phyloP scores from a whole-genome alignment of 1,140 invertebrate species.

The Scaptomyza graminum region DNA sequence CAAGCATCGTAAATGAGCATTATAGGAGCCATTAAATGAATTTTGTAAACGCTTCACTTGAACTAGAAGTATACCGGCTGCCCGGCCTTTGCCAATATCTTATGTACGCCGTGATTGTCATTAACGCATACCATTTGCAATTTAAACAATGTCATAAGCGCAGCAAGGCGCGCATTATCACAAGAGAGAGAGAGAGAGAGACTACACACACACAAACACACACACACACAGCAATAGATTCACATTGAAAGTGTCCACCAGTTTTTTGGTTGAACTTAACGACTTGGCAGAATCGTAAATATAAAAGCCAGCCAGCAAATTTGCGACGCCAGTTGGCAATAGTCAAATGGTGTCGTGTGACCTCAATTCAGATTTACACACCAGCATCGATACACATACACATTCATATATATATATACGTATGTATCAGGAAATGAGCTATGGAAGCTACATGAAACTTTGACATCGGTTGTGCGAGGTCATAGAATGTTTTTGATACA shows the following conservation, averaged over 20 bases:
- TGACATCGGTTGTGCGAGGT: too few relatives aligned
- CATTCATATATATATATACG: neutral
- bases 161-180: conserved; percentile 75
- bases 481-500: neutral
- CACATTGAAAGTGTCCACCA: conserved; percentile 17
- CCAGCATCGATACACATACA: neutral
- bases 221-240: conserved; percentile 1
- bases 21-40: conserved; percentile 75
- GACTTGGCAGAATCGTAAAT: conserved; percentile 34
- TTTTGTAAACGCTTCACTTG: conserved; percentile 73
- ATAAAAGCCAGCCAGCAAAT: conserved; percentile 6
- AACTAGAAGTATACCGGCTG: conserved; percentile 35
- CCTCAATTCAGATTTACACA: conserved; percentile 9
- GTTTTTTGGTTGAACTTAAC: conserved; percentile 35
- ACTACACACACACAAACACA: neutral
- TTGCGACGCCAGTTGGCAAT: conserved; percentile 11
- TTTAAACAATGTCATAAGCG: conserved; percentile 76
- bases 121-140: conserved; percentile 41
- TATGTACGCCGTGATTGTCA: conserved; percentile 34
- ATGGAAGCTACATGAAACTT: too few relatives aligned
- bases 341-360: conserved; percentile 23
- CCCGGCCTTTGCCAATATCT: neutral
- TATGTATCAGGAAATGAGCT: too few relatives aligned
- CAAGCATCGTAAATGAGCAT: conserved; percentile 70
- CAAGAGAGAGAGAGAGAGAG: too few relatives aligned